phyloP scores from a whole-genome alignment of 2,888 invertebrate species.

The Colletes collaris region DNA sequence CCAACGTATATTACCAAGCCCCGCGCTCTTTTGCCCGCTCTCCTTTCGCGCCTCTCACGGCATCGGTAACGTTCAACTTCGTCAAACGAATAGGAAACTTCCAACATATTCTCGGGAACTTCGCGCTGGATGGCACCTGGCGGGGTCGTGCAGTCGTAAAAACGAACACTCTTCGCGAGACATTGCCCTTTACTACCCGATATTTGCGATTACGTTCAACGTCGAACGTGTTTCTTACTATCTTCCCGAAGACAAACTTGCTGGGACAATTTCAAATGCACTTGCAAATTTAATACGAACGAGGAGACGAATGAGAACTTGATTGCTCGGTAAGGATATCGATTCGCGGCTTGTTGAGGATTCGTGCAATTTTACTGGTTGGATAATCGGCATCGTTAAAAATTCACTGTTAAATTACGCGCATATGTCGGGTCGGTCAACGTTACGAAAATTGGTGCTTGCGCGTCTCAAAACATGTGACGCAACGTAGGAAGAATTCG shows the following conservation, averaged over 20 bases:
- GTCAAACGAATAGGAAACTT: constrained; percentile 40
- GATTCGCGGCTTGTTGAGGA: too few relatives aligned
- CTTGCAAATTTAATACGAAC: neutral
- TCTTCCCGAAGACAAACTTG: too few relatives aligned
- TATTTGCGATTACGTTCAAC: neutral
- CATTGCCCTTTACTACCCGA: too few relatives aligned
- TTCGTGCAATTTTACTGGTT: neutral
- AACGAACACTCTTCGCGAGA: constrained; percentile 9
- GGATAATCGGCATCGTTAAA: neutral
- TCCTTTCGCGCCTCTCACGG: constrained; percentile 18
- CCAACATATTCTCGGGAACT: constrained; percentile 29
- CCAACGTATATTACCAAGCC: constrained; percentile 69
- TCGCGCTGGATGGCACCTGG: constrained; percentile 19
- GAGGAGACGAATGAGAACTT: neutral
- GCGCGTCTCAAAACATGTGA: too few relatives aligned
- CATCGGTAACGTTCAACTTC: constrained; percentile 33
- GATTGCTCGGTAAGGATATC: too few relatives aligned
- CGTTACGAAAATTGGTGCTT: too few relatives aligned
- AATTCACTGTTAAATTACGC: constrained; percentile 9
- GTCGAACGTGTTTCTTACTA: too few relatives aligned
- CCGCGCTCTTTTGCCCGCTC: constrained; percentile 13
- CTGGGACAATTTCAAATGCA: neutral
- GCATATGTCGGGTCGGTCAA: neutral
- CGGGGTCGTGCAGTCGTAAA: neutral
- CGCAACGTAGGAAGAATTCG: too few relatives aligned